phyloP scores from a whole-genome alignment of 2,888 invertebrate genomes.

The Drosophila aldrichi region DNA sequence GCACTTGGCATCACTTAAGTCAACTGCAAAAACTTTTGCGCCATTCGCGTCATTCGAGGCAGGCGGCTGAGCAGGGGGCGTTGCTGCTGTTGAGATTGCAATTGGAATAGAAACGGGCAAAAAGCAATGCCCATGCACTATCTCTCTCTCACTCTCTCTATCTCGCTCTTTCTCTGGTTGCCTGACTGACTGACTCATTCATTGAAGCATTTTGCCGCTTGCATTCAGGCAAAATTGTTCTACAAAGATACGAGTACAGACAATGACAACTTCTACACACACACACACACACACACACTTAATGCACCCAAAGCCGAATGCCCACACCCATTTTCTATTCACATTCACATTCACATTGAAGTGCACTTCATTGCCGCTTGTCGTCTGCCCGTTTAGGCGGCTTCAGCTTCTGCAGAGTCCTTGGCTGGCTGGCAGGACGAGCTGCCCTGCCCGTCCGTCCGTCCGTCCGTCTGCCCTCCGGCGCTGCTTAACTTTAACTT shows the following conservation, averaged over 20 bases:
- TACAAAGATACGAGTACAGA: conserved; percentile 68
- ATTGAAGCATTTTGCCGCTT: conserved; percentile 75
- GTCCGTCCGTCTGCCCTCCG: conserved; percentile 38
- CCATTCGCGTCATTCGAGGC: conserved; percentile 54
- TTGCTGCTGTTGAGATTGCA: conserved; percentile 9
- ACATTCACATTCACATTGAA: conserved; percentile 65
- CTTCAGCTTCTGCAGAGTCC: conserved; percentile 37
- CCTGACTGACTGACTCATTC: conserved; percentile 48
- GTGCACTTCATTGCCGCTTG: conserved; percentile 79
- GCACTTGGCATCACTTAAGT: conserved; percentile 69
- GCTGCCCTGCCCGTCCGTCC: background rate
- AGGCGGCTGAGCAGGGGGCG: conserved; percentile 1
- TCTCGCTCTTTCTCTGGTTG: background rate
- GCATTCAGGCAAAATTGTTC: conserved; percentile 76
- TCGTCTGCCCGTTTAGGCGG: conserved; percentile 47
- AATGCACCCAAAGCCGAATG: conserved; percentile 46
- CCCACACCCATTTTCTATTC: conserved; percentile 47
- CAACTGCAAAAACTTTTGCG: conserved; percentile 62
- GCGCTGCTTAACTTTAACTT: conserved; percentile 81
- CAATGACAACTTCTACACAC: conserved; percentile 36
- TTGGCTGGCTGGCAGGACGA: conserved; percentile 24
- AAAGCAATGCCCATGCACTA: conserved; percentile 22
- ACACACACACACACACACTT: conserved; percentile 38
- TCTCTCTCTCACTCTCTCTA: conserved; percentile 9
- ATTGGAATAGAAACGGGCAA: conserved; percentile 12